These are phyloP conservation scores for Salvelinus sp. DNA, from an alignment of 2,113 vertebrate species.

Conservation along the genomic window DNA sequence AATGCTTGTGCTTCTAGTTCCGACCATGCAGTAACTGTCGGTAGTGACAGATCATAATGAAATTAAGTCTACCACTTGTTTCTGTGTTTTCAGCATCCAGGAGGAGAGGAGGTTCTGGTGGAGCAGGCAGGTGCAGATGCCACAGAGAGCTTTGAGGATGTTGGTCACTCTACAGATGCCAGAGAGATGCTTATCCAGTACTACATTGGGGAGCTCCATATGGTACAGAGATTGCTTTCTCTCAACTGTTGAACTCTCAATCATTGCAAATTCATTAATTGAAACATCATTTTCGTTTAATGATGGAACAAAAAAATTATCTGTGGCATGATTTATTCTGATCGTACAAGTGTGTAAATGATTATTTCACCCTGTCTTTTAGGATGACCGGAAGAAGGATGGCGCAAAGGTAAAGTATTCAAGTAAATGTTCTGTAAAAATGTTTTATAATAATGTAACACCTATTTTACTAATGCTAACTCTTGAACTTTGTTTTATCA, in stretches of 20 bases:
- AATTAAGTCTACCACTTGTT: too few species aligned
- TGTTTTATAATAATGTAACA: too few species aligned
- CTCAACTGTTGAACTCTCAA: background rate
- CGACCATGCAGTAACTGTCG: too few species aligned
- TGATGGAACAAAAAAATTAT: conserved; percentile 37
- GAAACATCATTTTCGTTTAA: background rate
- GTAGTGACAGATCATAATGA: too few species aligned
- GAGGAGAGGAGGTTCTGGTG: conserved; percentile 91
- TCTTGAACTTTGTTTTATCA: too few species aligned
- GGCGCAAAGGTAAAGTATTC: conserved; percentile 76
- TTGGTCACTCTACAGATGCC: conserved; percentile 92
- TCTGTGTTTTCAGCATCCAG: conserved; percentile 83
- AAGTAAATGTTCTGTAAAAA: background rate
- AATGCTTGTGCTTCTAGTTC: too few species aligned
- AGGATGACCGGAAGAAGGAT: conserved; percentile 82
- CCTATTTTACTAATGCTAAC: too few species aligned
- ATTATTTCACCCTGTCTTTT: conserved; percentile 39
- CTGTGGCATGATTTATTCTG: background rate
- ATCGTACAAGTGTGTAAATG: background rate
- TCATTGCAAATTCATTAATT: background rate
- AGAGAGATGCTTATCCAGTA: conserved; percentile 92
- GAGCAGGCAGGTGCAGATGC: conserved; percentile 90
- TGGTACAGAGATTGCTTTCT: conserved; percentile 65
- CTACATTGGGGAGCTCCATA: conserved; percentile 86
- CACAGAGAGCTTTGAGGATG: conserved; percentile 95